Evolutionary conservation across 2,797 vertebrate genomes (phyloP).

Genomic region (Mus minutoides): DNA sequence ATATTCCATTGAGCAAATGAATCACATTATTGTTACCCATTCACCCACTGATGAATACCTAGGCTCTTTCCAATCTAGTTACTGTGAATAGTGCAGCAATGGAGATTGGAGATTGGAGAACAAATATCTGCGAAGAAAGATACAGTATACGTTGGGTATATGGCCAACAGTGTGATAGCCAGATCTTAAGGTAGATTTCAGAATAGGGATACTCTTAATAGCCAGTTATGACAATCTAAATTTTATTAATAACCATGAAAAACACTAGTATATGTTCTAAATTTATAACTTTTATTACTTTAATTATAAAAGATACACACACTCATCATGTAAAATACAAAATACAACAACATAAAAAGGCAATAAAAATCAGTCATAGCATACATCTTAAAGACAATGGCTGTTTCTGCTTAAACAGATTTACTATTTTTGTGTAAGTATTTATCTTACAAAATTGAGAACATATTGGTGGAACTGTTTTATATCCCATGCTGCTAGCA

Average conservation of each 20-base stretch:
- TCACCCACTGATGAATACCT: neutral
- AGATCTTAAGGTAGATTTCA: neutral
- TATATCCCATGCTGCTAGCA: neutral
- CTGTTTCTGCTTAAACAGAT: neutral
- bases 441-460: constrained; percentile 7
- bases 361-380: neutral
- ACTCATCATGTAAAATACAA: neutral
- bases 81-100: neutral
- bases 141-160: neutral
- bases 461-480: neutral
- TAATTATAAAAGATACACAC: neutral
- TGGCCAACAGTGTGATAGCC: neutral
- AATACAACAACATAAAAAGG: neutral
- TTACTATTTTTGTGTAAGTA: neutral
- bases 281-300: neutral
- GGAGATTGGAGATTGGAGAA: neutral
- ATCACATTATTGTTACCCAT: neutral
- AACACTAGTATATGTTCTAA: neutral
- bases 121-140: neutral
- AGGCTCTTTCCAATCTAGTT: neutral
- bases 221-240: neutral
- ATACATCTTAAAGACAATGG: neutral
- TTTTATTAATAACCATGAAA: neutral
- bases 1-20: neutral
- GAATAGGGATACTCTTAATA: neutral